Base-by-base conservation (phyloP, 1,140 invertebrate species). In the Pseudomyrmex cubaensis region DNA sequence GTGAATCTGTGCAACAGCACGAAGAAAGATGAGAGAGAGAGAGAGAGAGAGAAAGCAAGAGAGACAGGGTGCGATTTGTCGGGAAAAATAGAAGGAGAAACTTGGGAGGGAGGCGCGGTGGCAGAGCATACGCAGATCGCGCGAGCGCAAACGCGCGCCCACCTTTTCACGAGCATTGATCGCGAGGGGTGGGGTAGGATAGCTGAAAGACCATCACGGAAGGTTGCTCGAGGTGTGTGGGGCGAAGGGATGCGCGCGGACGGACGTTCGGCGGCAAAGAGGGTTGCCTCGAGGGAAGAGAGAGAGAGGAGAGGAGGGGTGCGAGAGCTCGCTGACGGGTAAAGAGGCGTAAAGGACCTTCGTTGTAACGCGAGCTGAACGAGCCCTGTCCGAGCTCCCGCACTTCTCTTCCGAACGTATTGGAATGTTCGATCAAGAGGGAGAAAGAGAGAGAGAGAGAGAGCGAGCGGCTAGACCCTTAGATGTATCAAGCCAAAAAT, bases 121-220 rank as follows among this genome's bases (percentile, higher is more conserved):
- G 93, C 92, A 92, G 35, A 35, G 92, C 92, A 87, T 80, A 92
- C 91, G 92, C 93, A 92, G 92, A 91, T 90, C 92, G 86, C 92
- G 93, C 92, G 88, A 90, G 90, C 91, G 90, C 92, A 91, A 91
- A 62, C 85, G 87, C 89, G 90, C 92, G 90, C 92, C 92, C 90
- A 69, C 85, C 89, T 93, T 88, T 93, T 92, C 87, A 90, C 92
- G 90, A 92, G 93, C 93, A 94, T 94, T 93, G 93, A 94, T 94
- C 93, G 93, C 85, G 86, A 74, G 59, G 67, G 80, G 66, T 66
- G 84, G 82, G 82, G 72, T 86, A 85, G 74, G 35, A 77, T 85
- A 76, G 85, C 86, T 82, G 87, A 85, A 83, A 86, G 83, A 87
- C 73, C 74, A 35, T 35, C 35, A 70, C 59, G 78, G 86, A 87